phyloP scores from a whole-genome alignment of 2,113 vertebrate species.

The Turnix velox region DNA sequence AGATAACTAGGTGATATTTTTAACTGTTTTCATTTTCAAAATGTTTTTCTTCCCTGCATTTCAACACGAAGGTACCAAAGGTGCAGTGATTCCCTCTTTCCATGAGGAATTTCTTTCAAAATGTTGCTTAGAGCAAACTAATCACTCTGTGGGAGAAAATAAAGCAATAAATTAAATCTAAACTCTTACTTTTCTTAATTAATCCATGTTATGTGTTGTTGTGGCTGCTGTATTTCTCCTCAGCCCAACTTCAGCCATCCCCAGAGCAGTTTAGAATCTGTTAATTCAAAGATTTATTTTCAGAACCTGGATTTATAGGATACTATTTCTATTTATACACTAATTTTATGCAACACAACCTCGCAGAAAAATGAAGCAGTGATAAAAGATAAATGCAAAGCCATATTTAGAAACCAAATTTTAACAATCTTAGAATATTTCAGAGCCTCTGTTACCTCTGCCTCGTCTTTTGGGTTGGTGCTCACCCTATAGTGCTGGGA shows the following conservation, averaged over 20 bases:
- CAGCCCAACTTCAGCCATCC: not conserved
- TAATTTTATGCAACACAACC: not conserved
- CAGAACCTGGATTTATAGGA: not conserved
- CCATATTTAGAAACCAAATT: not conserved
- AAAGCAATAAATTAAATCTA: not conserved
- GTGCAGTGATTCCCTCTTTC: not conserved
- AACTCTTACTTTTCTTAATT: not conserved
- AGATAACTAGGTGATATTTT: not conserved
- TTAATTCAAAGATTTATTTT: not conserved
- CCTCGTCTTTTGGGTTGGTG: not conserved
- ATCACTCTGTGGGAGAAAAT: not conserved
- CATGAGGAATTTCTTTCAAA: not conserved
- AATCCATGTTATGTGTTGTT: not conserved
- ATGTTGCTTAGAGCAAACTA: not conserved
- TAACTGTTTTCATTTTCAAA: not conserved
- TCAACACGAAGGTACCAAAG: not conserved
- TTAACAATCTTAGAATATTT: not conserved
- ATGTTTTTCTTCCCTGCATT: not conserved
- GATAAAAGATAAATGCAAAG: not conserved
- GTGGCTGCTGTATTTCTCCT: not conserved
- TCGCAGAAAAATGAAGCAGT: not conserved
- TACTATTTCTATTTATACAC: fast-evolving
- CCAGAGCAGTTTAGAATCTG: not conserved
- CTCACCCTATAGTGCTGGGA: fast-evolving
- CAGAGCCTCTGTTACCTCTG: not conserved